Evolutionary conservation across 2,797 vertebrate genomes (phyloP).

Genomic region (Prunella strophiata): DNA sequence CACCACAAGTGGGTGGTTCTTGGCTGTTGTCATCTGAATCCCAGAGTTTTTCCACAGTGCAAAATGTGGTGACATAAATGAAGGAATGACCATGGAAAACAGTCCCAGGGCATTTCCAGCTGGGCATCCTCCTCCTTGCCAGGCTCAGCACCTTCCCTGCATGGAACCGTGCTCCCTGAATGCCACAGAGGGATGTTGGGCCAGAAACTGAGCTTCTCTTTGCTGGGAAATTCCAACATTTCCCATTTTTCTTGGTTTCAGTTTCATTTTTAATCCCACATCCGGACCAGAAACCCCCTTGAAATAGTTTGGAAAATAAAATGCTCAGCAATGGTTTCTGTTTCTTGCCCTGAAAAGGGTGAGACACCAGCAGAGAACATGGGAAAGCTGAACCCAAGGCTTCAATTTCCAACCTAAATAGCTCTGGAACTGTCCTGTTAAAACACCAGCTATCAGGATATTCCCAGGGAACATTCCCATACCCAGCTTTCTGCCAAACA

Average conservation of each 20-base stretch:
- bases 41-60: not conserved
- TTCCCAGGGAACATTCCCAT: not conserved
- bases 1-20: not conserved
- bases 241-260: not conserved
- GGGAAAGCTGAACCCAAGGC: not conserved
- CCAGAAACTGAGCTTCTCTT: not conserved
- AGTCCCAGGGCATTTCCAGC: not conserved
- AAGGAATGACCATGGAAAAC: not conserved
- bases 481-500: not conserved
- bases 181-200: not conserved
- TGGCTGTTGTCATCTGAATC: fast-evolving
- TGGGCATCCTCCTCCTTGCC: not conserved
- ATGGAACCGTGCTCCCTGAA: fast-evolving
- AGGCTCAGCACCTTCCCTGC: not conserved
- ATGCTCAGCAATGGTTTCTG: not conserved
- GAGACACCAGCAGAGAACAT: not conserved
- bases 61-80: not conserved
- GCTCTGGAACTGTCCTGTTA: not conserved
- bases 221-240: not conserved
- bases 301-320: not conserved
- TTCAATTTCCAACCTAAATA: not conserved
- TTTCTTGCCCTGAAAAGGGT: not conserved
- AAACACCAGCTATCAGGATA: not conserved
- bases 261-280: not conserved
- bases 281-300: not conserved